Evolutionary conservation across 2,888 invertebrate species (phyloP).

Genomic region (Eupeodes luniger): DNA sequence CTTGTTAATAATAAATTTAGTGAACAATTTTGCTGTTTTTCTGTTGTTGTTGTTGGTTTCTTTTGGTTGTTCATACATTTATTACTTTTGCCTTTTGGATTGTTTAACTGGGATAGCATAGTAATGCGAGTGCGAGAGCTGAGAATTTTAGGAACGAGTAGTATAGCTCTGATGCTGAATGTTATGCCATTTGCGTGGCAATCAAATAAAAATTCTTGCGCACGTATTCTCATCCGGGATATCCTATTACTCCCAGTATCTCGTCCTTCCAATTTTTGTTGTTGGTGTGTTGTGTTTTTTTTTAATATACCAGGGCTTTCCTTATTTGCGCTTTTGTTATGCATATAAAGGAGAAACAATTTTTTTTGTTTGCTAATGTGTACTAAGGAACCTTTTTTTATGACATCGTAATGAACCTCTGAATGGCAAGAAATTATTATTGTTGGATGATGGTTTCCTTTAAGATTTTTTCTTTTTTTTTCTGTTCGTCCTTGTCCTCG

Average conservation of each 20-base stretch:
- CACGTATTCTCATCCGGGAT: conserved; percentile 66
- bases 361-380: conserved; percentile 69
- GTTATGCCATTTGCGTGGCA: conserved; percentile 73
- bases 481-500: background rate
- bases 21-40: conserved; percentile 61
- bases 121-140: conserved; percentile 5
- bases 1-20: conserved; percentile 74
- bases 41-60: conserved; percentile 7
- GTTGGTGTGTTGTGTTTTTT: conserved; percentile 5
- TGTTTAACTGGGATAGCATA: conserved; percentile 20
- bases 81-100: conserved; percentile 16
- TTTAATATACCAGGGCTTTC: conserved; percentile 30
- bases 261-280: background rate
- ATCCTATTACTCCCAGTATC: conserved; percentile 38
- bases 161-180: conserved; percentile 22
- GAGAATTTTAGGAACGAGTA: background rate
- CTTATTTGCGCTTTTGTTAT: conserved; percentile 33
- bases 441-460: conserved; percentile 60
- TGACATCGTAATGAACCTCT: conserved; percentile 70
- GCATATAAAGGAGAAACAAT: conserved; percentile 55
- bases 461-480: conserved; percentile 27
- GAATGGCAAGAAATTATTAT: conserved; percentile 71
- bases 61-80: conserved; percentile 1
- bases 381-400: conserved; percentile 74
- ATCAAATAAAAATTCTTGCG: conserved; percentile 75